phyloP scores from a whole-genome alignment of 2,888 invertebrate species.

The Diarsia brunnea region DNA sequence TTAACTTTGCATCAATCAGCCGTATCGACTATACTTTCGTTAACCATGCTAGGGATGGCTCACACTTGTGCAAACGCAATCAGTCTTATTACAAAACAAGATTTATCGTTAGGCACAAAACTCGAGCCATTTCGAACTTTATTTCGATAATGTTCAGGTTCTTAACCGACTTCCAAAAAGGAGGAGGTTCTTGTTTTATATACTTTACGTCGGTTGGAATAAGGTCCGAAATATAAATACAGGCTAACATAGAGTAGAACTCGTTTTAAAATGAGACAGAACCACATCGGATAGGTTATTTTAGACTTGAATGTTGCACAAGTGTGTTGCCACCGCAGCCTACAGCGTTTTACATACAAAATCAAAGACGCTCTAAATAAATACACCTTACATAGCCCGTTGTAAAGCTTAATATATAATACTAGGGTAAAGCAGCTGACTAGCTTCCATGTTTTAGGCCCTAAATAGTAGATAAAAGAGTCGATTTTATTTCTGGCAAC shows the following conservation, averaged over 20 bases:
- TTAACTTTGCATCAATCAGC: constrained; percentile 68
- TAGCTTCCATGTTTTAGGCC: not conserved
- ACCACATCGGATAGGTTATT: not conserved
- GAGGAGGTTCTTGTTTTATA: too few relatives aligned
- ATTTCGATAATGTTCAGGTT: too few relatives aligned
- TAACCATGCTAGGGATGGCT: constrained; percentile 5
- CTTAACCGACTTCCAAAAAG: too few relatives aligned
- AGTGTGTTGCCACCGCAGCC: not conserved
- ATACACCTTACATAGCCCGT: constrained; percentile 49
- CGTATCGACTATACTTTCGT: constrained; percentile 31
- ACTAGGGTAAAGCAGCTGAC: constrained; percentile 53
- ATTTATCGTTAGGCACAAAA: not conserved
- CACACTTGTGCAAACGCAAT: constrained; percentile 18
- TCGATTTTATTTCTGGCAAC: not conserved
- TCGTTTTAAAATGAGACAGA: not conserved
- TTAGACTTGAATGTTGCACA: not conserved
- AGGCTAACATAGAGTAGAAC: not conserved
- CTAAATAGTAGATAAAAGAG: not conserved
- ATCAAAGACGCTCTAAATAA: constrained; percentile 34
- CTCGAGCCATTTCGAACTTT: not conserved
- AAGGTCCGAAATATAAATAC: not conserved
- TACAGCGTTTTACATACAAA: constrained; percentile 34
- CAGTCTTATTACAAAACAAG: not conserved
- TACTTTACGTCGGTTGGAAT: not conserved
- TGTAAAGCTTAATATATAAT: constrained; percentile 63